Conservation (phyloP, 1,140 invertebrate species). For the Dinothrombium tinctorium region DNA sequence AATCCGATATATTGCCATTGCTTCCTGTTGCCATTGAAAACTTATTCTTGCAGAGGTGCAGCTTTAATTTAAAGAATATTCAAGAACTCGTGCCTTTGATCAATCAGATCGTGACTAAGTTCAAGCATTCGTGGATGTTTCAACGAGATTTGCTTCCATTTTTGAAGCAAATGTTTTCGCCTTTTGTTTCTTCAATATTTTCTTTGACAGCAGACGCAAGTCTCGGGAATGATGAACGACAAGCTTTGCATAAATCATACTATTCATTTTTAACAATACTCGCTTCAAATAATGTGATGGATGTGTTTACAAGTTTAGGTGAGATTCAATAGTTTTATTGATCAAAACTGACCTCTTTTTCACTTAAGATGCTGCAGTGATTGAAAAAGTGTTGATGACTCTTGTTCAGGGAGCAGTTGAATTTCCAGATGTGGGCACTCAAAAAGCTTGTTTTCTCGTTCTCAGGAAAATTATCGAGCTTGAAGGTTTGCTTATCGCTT, state of each 20-base stretch:
- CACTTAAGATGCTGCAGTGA: too few species aligned
- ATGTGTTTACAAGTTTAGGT: too few species aligned
- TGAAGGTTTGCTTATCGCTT: too few species aligned
- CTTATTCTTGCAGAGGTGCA: conserved; percentile 9
- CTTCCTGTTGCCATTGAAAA: conserved; percentile 27
- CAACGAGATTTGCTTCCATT: conserved; percentile 30
- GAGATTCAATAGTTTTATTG: too few species aligned
- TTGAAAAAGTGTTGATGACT: too few species aligned
- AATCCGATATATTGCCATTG: conserved; percentile 28
- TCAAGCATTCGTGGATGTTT: conserved; percentile 25
- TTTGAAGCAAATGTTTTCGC: conserved; percentile 28
- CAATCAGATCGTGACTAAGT: conserved; percentile 33
- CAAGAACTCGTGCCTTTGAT: conserved; percentile 34
- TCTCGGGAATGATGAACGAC: conserved; percentile 28
- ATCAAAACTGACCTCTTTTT: too few species aligned
- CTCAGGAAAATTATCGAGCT: too few species aligned
- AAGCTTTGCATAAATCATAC: conserved; percentile 28
- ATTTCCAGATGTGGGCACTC: too few species aligned
- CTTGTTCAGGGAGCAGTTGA: too few species aligned
- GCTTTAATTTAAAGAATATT: conserved; percentile 25
- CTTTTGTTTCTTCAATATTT: conserved; percentile 28
- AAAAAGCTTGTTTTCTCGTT: too few species aligned
- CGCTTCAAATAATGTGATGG: too few species aligned
- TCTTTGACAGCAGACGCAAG: conserved; percentile 18
- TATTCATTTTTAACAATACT: too few species aligned